Evolutionary conservation across 1,140 invertebrate species (phyloP).

Genomic region (Paraescarpia echinospica): DNA sequence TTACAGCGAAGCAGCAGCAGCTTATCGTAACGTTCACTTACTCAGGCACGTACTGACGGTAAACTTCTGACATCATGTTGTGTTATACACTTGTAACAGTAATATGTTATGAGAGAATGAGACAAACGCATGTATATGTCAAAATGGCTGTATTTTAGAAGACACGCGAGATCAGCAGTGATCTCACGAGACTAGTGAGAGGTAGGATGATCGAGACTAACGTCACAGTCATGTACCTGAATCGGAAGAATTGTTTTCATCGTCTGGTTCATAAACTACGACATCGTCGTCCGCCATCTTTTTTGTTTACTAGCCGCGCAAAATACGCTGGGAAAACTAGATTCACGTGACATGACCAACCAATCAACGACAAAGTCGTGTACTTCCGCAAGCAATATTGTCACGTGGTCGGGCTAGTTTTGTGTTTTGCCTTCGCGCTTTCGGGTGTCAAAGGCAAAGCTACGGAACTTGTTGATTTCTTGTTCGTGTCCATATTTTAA

Average conservation of each 20-base stretch:
- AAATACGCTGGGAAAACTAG: not conserved
- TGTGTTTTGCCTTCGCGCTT: not conserved
- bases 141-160: too few species aligned
- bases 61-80: too few species aligned
- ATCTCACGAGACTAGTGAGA: too few species aligned
- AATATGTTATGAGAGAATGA: too few species aligned
- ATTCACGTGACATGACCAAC: conserved; percentile 26
- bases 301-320: conserved; percentile 9
- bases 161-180: too few species aligned
- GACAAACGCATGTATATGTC: too few species aligned
- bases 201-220: too few species aligned
- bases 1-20: too few species aligned
- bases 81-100: too few species aligned
- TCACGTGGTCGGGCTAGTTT: not conserved
- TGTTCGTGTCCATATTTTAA: not conserved
- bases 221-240: conserved; percentile 4
- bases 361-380: conserved; percentile 34
- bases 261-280: not conserved
- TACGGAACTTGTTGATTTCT: not conserved
- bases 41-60: too few species aligned
- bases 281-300: conserved; percentile 33
- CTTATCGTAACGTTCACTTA: too few species aligned
- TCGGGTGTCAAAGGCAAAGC: not conserved
- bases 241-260: not conserved
- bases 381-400: conserved; percentile 19